phyloP scores from a whole-genome alignment of 1,140 invertebrate genomes.

The Lepidotrigona ventralis region DNA sequence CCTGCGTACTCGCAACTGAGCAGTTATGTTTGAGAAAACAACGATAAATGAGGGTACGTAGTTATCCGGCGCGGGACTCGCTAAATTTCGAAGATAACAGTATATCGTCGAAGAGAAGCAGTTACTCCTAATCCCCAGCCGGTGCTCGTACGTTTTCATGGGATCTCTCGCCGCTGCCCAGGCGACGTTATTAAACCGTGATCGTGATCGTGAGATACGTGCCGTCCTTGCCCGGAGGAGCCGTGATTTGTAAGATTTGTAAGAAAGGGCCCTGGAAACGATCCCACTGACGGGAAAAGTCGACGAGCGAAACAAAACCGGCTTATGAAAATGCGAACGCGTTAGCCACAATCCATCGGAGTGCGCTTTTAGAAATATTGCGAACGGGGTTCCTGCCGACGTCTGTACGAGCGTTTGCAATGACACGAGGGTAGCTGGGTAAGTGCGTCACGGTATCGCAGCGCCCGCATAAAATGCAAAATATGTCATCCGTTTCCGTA shows the following conservation, averaged over 20 bases:
- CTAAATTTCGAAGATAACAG: conserved; percentile 40
- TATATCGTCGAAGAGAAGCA: conserved; percentile 43
- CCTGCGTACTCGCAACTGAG: neutral
- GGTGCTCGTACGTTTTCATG: conserved; percentile 65
- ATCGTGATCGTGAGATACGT: conserved; percentile 35
- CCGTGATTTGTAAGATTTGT: too few species aligned
- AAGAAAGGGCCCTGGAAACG: neutral
- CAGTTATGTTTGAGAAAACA: conserved; percentile 26
- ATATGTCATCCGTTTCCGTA: conserved; percentile 61
- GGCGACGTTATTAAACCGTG: conserved; percentile 55
- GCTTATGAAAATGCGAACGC: conserved; percentile 50
- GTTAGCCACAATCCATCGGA: conserved; percentile 42
- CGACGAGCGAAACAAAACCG: conserved; percentile 27
- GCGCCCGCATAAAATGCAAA: conserved; percentile 57
- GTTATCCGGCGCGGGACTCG: neutral
- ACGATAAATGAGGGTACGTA: conserved; percentile 36
- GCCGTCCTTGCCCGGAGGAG: neutral
- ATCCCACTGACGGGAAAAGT: neutral
- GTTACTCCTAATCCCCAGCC: conserved; percentile 67
- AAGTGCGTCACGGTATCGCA: conserved; percentile 40
- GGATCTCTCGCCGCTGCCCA: conserved; percentile 35
- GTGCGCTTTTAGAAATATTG: conserved; percentile 53
- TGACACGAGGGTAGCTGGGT: conserved; percentile 36
- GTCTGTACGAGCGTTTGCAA: conserved; percentile 5
- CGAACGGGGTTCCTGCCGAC: conserved; percentile 29